phyloP scores from a whole-genome alignment of 2,113 vertebrate genomes.

The Hydropotes inermis region DNA sequence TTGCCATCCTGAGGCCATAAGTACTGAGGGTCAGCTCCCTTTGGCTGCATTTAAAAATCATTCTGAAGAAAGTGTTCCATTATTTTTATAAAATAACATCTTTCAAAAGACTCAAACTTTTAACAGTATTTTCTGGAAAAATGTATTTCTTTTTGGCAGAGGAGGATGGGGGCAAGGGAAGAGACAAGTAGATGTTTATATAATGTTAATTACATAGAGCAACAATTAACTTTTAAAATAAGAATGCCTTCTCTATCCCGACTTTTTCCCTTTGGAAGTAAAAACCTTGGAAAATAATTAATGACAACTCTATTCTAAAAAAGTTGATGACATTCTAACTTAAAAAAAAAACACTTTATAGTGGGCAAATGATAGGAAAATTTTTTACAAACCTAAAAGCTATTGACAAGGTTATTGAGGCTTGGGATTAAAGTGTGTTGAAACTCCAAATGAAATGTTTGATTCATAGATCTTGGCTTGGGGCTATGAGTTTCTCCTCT shows the following conservation, averaged over 20 bases:
- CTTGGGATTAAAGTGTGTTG: conserved; percentile 21
- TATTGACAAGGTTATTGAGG: neutral
- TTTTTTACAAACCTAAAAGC: neutral
- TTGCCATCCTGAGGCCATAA: neutral
- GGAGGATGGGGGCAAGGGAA: neutral
- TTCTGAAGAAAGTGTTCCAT: neutral
- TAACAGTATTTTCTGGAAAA: neutral
- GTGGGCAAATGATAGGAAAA: neutral
- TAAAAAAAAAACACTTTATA: neutral
- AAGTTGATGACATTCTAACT: neutral
- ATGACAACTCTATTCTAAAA: neutral
- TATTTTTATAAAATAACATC: conserved; percentile 20
- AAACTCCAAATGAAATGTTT: conserved; percentile 26
- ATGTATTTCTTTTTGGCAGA: neutral
- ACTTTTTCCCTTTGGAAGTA: neutral
- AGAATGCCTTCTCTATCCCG: neutral
- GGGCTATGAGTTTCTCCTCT: neutral
- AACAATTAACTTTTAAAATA: conserved; percentile 4
- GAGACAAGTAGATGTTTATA: neutral
- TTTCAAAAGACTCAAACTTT: neutral
- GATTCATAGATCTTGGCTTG: conserved; percentile 11
- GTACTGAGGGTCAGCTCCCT: neutral
- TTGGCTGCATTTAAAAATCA: conserved; percentile 11
- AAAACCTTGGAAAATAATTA: neutral
- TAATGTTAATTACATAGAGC: neutral